Conservation (phyloP, 2,113 vertebrate genomes). For the Oryzias javanicus region DNA sequence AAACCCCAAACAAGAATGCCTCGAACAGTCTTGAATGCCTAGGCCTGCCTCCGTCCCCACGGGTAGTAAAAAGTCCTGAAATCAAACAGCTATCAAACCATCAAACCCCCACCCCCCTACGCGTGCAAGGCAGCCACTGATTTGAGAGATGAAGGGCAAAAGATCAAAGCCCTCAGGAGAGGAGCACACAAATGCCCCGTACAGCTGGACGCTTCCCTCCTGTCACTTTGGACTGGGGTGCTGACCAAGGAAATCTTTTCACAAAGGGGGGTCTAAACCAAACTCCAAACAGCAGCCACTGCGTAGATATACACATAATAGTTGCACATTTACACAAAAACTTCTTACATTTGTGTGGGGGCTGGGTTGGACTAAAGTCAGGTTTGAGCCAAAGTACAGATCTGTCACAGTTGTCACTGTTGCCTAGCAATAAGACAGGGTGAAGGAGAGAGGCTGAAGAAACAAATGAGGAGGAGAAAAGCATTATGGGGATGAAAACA, state of each 20-base stretch:
- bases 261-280: constrained; percentile 27
- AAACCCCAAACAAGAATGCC: constrained; percentile 41
- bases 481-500: constrained; percentile 19
- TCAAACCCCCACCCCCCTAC: constrained; percentile 44
- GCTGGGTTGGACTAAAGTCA: constrained; percentile 61
- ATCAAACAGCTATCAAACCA: constrained; percentile 55
- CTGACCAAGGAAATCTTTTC: constrained; percentile 27
- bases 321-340: constrained; percentile 14
- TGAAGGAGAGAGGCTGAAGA: constrained; percentile 30
- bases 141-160: constrained; percentile 60
- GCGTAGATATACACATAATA: not conserved
- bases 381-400: constrained; percentile 63
- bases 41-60: constrained; percentile 16
- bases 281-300: constrained; percentile 47
- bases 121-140: constrained; percentile 37
- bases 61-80: constrained; percentile 45
- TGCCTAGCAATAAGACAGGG: constrained; percentile 63
- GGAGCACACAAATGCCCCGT: constrained; percentile 63
- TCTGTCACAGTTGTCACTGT: constrained; percentile 67
- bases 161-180: constrained; percentile 66
- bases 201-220: constrained; percentile 70
- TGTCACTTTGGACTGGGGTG: constrained; percentile 56
- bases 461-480: constrained; percentile 17
- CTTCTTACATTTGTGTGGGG: constrained; percentile 33
- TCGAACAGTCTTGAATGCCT: constrained; percentile 18